Evolutionary conservation across 92 coral and sea anemone genomes (phyloP), one percentile per base, ranked within the genome.

Genomic region (Porites divaricata): DNA sequence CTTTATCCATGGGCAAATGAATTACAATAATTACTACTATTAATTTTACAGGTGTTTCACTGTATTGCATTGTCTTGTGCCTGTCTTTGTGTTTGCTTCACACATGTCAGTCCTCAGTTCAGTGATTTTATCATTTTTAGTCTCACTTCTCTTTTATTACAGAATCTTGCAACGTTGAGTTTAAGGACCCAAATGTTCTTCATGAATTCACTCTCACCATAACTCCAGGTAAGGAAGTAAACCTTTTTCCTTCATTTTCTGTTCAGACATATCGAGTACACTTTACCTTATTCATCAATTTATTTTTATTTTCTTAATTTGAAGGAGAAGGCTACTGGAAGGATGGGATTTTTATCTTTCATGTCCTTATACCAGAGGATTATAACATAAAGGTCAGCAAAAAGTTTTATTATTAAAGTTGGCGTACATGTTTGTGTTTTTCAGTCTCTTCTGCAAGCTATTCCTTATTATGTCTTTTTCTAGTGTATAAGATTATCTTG

Each of bases 301-400:
- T 57, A 35, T 24, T 50, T 57, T 67, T 75, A 35, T 63, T 50
- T 76, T 65, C 17, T 54, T 19, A 49, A 9, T 53, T 54, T 21
- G 67, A 56, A 96, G 99, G 95, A 84, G 99, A 96, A 59, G 96
- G 98, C n/a, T 96, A 83, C 75, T 96, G 99, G 99, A 92, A 92
- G 57, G 99, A 94, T 49, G 99, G 99, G 48, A 89, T 79, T 61
- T 96, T 95, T 77, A 86, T 82, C 57, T 96, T 96, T 87, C 99
- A 95, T 70, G 79, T 96, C 11, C 67, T 75, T 62, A 91, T 96
- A 68, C 99, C 99, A 74, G 98, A 96, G 15, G 99, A 96, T 64
- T 96, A 96, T 79, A 96, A 96, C 78, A 96, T 96, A 11, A 92
- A 96, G 92, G 99, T 96, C 77, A 69, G 79, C 14, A 20, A 13